Evolutionary conservation across 2,113 vertebrate species (phyloP).

Genomic region (Tor tambroides): DNA sequence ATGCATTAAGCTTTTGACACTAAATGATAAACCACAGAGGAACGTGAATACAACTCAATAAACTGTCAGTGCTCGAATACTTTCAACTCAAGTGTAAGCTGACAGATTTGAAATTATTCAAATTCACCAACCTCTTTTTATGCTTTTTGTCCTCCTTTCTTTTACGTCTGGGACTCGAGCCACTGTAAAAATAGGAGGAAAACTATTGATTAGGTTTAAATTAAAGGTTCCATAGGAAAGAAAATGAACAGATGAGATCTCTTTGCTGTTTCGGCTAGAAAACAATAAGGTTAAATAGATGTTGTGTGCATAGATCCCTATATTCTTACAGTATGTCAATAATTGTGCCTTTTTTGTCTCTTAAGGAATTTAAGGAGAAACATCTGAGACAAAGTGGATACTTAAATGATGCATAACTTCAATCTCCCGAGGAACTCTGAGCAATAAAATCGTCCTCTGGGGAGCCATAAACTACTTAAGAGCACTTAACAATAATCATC

Average conservation of each 20-base stretch:
- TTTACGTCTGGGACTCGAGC: conserved; percentile 88
- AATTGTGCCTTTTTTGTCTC: not conserved
- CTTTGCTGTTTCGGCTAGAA: not conserved
- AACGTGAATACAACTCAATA: conserved; percentile 11
- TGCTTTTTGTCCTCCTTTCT: conserved; percentile 90
- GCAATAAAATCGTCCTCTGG: not conserved
- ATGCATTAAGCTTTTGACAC: conserved; percentile 44
- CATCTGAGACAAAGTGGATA: not conserved
- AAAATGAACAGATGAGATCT: not conserved
- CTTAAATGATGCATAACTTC: not conserved
- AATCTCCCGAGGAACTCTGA: not conserved
- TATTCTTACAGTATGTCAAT: not conserved
- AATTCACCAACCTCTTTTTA: conserved; percentile 91
- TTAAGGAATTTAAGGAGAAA: not conserved
- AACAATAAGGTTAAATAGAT: not conserved
- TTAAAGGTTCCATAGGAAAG: not conserved
- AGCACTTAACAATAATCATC: not conserved
- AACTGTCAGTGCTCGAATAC: conserved; percentile 16
- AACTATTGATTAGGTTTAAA: not conserved
- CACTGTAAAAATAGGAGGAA: conserved; percentile 80
- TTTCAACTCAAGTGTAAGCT: not conserved
- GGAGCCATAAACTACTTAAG: not conserved
- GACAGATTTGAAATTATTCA: not conserved
- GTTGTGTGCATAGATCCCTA: not conserved
- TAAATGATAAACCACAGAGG: conserved; percentile 16